Base-by-base conservation (phyloP, 1,140 invertebrate species). In the Aphis craccivora region DNA sequence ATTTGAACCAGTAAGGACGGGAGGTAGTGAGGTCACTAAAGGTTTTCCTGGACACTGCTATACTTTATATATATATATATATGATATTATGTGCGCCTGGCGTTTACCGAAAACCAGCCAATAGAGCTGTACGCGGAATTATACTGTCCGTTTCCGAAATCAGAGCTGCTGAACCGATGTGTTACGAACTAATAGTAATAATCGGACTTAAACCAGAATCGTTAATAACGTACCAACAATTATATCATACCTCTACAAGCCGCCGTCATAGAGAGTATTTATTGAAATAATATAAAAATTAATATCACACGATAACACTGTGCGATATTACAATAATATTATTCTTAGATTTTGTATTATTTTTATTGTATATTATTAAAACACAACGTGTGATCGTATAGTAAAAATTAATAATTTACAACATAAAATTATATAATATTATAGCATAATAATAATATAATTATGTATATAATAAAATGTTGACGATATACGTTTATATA, bases 141-240 rank as follows among this genome's bases (percentile, higher is more conserved):
- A 88, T 88, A 88, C 45, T 88, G 45, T 51, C 30, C 45, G 86
- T 48, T 88, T 88, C 20, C 30, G 30, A 48, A 88, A 88, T 88
- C 45, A 88, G 86, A 88, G 45, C 60, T n/a, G 60, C 18, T 76
- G 4, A n/a, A 35, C 43, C 30, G 7, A 35, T 20, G 86, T 45
- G 43, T 35, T 45, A n/a, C 18, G 30, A 48, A 48, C 43, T 45
- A 45, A 6, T 30, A 87, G 2, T 43, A 51, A 87, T 87, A 48
- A 87, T 48, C 25, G 43, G 45, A 51, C 35, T 45, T 25, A 48
- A 48, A 45, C 30, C 7, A n/a, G 45, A 51, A 88, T 35, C 18
- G 40, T 45, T 45, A 25, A 20, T 76, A n/a, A 18, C 30, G n/a
- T 35, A n/a, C n/a, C 30, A 76, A 8, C 8, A 76, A n/a, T 76